Conservation (phyloP, 2,113 vertebrate genomes). For the Diglossa brunneiventris region DNA sequence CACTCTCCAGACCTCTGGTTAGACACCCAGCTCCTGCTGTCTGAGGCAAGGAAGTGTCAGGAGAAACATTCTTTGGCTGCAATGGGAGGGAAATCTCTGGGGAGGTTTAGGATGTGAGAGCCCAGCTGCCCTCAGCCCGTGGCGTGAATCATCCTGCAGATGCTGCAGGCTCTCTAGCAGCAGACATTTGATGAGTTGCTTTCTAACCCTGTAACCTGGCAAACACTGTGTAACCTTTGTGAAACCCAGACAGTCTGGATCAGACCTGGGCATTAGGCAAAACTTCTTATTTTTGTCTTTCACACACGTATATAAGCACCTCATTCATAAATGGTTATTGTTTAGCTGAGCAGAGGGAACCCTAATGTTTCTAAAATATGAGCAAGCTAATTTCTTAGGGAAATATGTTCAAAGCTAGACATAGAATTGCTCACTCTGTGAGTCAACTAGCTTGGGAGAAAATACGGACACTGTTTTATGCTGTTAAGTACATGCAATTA, state of each 20-base stretch:
- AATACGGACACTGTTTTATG: neutral
- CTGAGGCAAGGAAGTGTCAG: neutral
- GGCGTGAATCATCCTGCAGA: neutral
- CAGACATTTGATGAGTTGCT: neutral
- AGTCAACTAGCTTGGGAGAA: neutral
- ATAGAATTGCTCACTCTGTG: neutral
- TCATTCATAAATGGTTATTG: neutral
- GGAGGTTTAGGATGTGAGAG: neutral
- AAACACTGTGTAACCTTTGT: neutral
- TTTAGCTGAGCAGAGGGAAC: neutral
- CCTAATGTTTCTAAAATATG: neutral
- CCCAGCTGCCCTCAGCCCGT: neutral
- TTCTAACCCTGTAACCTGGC: neutral
- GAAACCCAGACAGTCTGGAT: neutral
- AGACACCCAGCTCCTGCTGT: neutral
- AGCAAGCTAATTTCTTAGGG: neutral
- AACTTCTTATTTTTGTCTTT: neutral
- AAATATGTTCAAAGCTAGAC: neutral
- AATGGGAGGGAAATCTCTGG: neutral
- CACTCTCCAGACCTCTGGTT: neutral
- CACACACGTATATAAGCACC: neutral
- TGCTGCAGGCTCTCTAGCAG: neutral
- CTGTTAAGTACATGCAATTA: neutral
- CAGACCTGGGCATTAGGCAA: neutral
- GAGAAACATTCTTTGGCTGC: fast-evolving